Evolutionary conservation across 1,140 invertebrate genomes (phyloP).

Genomic region (Drosophila hydei): DNA sequence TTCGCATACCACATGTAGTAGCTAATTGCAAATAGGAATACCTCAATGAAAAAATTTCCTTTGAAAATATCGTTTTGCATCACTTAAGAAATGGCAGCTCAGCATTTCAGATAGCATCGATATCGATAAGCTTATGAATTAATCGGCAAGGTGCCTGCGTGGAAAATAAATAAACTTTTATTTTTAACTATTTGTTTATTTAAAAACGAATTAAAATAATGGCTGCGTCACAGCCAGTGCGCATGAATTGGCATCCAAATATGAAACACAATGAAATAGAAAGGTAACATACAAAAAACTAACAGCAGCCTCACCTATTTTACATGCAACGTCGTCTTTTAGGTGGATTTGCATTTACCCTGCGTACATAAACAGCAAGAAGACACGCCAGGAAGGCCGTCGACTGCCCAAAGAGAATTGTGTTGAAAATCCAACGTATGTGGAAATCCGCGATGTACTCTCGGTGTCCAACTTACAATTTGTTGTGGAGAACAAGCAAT

Average conservation of each 20-base stretch:
- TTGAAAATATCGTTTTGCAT: constrained; percentile 3
- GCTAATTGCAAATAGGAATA: background rate
- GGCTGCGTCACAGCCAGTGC: constrained; percentile 80
- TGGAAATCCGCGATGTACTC: constrained; percentile 97
- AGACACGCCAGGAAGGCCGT: constrained; percentile 94
- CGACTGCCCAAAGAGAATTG: constrained; percentile 93
- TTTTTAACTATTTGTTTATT: background rate
- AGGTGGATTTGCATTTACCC: constrained; percentile 99
- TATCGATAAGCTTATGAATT: constrained; percentile 14
- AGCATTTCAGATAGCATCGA: constrained; percentile 9
- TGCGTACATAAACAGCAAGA: constrained; percentile 97
- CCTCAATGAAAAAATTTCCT: background rate
- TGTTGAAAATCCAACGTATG: constrained; percentile 96
- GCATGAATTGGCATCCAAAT: constrained; percentile 86
- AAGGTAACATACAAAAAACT: constrained; percentile 73
- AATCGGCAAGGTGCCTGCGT: constrained; percentile 65
- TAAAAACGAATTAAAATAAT: constrained; percentile 53
- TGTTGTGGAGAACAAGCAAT: constrained; percentile 97
- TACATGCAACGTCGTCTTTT: constrained; percentile 48
- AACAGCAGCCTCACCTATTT: constrained; percentile 7
- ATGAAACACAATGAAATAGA: constrained; percentile 88
- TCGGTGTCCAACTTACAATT: constrained; percentile 92
- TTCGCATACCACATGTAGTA: background rate
- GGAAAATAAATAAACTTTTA: constrained; percentile 65
- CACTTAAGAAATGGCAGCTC: background rate